phyloP scores from a whole-genome alignment of 2,888 invertebrate genomes.

The Zonitis immaculata region DNA sequence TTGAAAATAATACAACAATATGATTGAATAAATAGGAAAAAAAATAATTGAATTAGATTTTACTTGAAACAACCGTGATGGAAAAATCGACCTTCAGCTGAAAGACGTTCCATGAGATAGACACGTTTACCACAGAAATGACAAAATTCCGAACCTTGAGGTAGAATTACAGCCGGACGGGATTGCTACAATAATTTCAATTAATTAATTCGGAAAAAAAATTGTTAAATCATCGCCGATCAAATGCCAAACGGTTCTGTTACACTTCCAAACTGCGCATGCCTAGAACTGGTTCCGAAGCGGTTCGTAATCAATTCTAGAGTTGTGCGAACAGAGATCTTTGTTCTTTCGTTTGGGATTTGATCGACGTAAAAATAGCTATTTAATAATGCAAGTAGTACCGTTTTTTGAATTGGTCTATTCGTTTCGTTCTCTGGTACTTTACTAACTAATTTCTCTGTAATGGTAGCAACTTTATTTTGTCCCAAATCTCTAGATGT shows the following conservation, averaged over 20 bases:
- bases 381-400: too few relatives aligned
- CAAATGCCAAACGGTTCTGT: too few relatives aligned
- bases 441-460: conserved; percentile 66
- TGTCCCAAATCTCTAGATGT: conserved; percentile 61
- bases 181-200: too few relatives aligned
- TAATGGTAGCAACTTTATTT: conserved; percentile 82
- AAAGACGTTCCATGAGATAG: conserved; percentile 88
- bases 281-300: too few relatives aligned
- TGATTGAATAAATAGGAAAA: background rate
- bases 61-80: conserved; percentile 84
- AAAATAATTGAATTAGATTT: conserved; percentile 2
- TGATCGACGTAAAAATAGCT: too few relatives aligned
- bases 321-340: too few relatives aligned
- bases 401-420: conserved; percentile 50
- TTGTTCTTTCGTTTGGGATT: too few relatives aligned
- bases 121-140: conserved; percentile 89
- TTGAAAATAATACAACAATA: conserved; percentile 16
- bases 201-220: too few relatives aligned
- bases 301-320: too few relatives aligned
- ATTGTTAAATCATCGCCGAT: too few relatives aligned
- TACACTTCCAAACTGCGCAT: too few relatives aligned
- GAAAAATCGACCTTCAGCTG: conserved; percentile 84
- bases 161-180: conserved; percentile 57
- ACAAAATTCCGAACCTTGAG: conserved; percentile 68
- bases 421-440: conserved; percentile 30